These are phyloP conservation scores for Stenchaetothrips biformis DNA, from an alignment of 2,888 invertebrate genomes.

Conservation along the genomic window DNA sequence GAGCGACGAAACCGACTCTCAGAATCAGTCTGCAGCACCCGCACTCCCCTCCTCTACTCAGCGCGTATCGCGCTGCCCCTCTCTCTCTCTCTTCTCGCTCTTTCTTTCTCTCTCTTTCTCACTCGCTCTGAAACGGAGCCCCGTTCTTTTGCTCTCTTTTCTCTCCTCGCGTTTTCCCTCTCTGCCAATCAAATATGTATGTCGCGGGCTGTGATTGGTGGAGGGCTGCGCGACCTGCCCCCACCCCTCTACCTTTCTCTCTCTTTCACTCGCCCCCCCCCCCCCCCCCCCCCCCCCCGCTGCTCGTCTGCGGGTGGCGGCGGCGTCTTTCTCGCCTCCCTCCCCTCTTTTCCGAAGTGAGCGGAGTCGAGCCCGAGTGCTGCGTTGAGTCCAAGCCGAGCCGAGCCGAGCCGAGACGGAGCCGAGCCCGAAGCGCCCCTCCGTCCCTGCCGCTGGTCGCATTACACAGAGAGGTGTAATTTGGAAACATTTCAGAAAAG, in stretches of 20 bases:
- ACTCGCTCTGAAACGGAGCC: not conserved
- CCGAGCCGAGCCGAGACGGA: not conserved
- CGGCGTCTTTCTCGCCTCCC: not conserved
- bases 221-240: slow-evolving; percentile 29
- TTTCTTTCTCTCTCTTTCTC: not conserved
- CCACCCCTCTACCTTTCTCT: not conserved
- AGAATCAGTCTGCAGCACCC: not conserved
- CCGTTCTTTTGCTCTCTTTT: slow-evolving; percentile 8
- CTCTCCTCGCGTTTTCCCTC: not conserved
- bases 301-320: no score
- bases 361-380: slow-evolving; percentile 1
- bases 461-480: slow-evolving; percentile 20
- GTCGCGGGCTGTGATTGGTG: slow-evolving; percentile 31
- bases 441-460: not conserved
- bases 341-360: not conserved
- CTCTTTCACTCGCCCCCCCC: not conserved
- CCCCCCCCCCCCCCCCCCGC: not conserved
- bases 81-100: slow-evolving; percentile 10
- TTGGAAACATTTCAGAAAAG: slow-evolving; percentile 22
- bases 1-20: no score
- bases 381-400: not conserved
- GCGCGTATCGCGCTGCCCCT: not conserved
- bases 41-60: not conserved
- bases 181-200: slow-evolving; percentile 9
- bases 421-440: not conserved